Percentiles rank a stretch among this genome's conserved stretches.
Conservation (phyloP, 2,113 vertebrate genomes). For the Probosciger aterrimus region DNA sequence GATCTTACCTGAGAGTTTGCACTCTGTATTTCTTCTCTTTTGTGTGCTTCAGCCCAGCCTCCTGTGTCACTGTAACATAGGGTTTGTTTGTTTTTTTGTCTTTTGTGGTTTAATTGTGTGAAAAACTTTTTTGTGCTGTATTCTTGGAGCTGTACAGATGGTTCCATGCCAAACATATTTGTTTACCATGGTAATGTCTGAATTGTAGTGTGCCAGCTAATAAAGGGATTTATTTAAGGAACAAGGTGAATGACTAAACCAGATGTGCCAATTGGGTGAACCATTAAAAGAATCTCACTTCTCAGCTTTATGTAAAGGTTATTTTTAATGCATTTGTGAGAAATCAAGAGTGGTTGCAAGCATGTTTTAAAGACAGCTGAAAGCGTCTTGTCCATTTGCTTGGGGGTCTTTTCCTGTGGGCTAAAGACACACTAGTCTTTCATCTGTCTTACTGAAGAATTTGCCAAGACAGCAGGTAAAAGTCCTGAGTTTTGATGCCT, state of each 20-base stretch:
- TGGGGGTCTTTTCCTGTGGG: neutral
- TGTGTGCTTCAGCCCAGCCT: conserved; percentile 9
- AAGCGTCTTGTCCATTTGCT: neutral
- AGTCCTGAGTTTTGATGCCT: neutral
- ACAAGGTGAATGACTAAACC: conserved; percentile 73
- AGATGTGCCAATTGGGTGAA: conserved; percentile 66
- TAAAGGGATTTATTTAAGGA: conserved; percentile 74
- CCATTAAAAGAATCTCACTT: conserved; percentile 55
- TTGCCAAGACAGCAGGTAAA: neutral
- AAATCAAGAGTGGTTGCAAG: conserved; percentile 16
- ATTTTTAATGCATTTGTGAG: conserved; percentile 55
- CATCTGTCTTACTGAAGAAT: neutral
- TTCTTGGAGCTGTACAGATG: conserved; percentile 53
- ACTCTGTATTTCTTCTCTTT: neutral
- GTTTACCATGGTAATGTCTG: conserved; percentile 74
- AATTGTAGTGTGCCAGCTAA: conserved; percentile 68
- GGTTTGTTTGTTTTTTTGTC: neutral
- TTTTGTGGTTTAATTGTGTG: conserved; percentile 43
- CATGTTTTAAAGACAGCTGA: conserved; percentile 15
- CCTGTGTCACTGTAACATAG: conserved; percentile 4
- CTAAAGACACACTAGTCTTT: neutral
- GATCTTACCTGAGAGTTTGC: neutral
- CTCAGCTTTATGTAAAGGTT: conserved; percentile 54
- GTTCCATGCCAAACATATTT: conserved; percentile 71
- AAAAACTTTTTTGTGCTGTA: conserved; percentile 34